Percentiles rank a stretch among this genome's conserved stretches.
Conservation (phyloP, 2,888 invertebrate species). For the Dynastes grantii region DNA sequence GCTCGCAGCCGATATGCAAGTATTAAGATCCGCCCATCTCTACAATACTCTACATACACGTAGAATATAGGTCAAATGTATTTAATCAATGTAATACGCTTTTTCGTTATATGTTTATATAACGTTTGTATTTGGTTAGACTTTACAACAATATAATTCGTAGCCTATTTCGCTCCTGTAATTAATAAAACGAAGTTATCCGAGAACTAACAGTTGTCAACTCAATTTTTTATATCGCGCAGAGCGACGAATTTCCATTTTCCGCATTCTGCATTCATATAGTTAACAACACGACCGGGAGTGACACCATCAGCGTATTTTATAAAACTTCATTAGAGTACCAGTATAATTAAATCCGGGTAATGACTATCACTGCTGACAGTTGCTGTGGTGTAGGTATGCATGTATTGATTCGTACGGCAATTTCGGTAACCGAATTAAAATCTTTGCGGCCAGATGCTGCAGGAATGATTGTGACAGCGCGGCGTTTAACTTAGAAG, state of each 20-base stretch:
- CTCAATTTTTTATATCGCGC: neutral
- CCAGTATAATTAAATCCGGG: neutral
- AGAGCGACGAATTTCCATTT: neutral
- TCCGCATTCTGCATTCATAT: neutral
- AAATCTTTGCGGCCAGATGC: slow-evolving; percentile 14
- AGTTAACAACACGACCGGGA: neutral
- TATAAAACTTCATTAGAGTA: slow-evolving; percentile 12
- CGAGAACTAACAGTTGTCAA: neutral
- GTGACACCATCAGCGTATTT: neutral
- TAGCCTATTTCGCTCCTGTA: neutral
- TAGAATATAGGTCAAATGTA: neutral
- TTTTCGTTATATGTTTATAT: neutral
- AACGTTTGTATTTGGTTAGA: neutral
- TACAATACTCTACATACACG: neutral
- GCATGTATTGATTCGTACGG: neutral
- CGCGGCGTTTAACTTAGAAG: slow-evolving; percentile 13
- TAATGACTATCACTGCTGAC: neutral
- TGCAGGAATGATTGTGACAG: neutral
- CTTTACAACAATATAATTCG: neutral
- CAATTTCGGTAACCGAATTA: slow-evolving; percentile 31
- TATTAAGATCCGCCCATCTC: neutral
- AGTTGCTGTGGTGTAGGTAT: neutral
- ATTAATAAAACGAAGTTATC: neutral
- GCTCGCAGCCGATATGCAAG: too few species aligned
- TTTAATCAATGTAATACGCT: neutral